Percentiles rank a stretch among this genome's conserved stretches.
Evolutionary conservation across 2,113 vertebrate genomes (phyloP).

Genomic region (Noturus placidus): DNA sequence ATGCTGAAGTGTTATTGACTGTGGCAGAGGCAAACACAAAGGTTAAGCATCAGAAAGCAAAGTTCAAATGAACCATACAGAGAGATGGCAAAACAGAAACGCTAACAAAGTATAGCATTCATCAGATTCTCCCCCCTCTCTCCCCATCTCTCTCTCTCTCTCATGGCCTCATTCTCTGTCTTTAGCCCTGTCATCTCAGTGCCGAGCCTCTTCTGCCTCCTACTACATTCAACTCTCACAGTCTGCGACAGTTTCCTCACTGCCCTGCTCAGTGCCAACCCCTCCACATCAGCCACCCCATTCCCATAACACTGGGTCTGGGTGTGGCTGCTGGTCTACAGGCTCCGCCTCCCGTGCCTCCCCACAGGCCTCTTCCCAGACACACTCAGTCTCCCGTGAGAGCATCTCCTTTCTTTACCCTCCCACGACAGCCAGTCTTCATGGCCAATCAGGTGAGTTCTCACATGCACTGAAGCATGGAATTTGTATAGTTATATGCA

Average conservation of each 20-base stretch:
- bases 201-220: constrained; percentile 60
- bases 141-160: neutral
- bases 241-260: constrained; percentile 69
- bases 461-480: neutral
- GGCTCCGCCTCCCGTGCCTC: constrained; percentile 42
- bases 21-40: neutral
- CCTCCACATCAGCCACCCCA: constrained; percentile 69
- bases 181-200: constrained; percentile 65
- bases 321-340: constrained; percentile 56
- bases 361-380: constrained; percentile 58
- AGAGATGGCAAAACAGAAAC: constrained; percentile 10
- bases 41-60: neutral
- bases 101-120: neutral
- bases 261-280: constrained; percentile 71
- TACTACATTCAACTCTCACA: constrained; percentile 69
- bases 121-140: neutral
- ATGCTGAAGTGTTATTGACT: neutral
- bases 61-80: neutral
- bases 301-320: constrained; percentile 66
- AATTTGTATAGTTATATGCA: neutral
- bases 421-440: constrained; percentile 64
- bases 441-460: constrained; percentile 66
- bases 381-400: constrained; percentile 50
- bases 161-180: constrained; percentile 40
- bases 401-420: constrained; percentile 64